A percentile compares a stretch with the other conserved stretches of the same genome.
These are phyloP conservation scores for Hippasteria phrygiana DNA, from an alignment of 53 echinoderm and acorn worm genomes.

Conservation along the genomic window DNA sequence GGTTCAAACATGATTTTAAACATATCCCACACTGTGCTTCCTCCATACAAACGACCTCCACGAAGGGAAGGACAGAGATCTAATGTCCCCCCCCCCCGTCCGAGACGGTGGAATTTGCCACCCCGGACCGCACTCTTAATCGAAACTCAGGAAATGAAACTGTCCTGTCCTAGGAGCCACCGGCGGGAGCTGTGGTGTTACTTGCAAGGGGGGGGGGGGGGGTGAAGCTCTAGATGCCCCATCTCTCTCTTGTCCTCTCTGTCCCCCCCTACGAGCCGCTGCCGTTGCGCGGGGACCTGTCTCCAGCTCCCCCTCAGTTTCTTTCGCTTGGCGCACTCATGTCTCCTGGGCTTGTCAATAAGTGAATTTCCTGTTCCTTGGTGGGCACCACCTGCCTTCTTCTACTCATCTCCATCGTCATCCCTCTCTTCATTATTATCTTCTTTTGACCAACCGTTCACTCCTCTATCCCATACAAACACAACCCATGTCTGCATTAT, in stretches of 20 bases:
- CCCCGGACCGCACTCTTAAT: slow-evolving; percentile 6
- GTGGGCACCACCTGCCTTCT: slow-evolving; percentile 40
- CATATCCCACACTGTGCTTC: slow-evolving; percentile 3
- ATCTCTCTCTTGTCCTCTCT: neutral
- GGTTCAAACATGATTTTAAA: neutral
- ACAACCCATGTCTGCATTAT: neutral
- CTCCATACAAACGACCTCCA: neutral
- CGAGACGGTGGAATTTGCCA: too few species aligned
- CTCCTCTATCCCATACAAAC: neutral
- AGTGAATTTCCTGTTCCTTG: slow-evolving; percentile 60
- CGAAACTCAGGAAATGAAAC: slow-evolving; percentile 42
- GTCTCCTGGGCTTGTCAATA: slow-evolving; percentile 60
- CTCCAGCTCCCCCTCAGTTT: neutral
- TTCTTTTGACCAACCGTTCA: neutral
- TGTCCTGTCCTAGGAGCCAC: slow-evolving; percentile 1
- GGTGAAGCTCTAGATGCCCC: neutral
- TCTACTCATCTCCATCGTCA: neutral
- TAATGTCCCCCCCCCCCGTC: neutral
- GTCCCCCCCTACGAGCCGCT: neutral
- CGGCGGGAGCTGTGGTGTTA: slow-evolving; percentile 20
- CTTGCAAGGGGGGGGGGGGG: slow-evolving; percentile 6
- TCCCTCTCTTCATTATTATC: slow-evolving; percentile 21
- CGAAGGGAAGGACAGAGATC: neutral
- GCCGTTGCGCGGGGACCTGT: neutral
- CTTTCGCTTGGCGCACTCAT: neutral